These are phyloP conservation scores for Dendrolimus pini DNA, from an alignment of 2,888 invertebrate species.

Conservation along the genomic window DNA sequence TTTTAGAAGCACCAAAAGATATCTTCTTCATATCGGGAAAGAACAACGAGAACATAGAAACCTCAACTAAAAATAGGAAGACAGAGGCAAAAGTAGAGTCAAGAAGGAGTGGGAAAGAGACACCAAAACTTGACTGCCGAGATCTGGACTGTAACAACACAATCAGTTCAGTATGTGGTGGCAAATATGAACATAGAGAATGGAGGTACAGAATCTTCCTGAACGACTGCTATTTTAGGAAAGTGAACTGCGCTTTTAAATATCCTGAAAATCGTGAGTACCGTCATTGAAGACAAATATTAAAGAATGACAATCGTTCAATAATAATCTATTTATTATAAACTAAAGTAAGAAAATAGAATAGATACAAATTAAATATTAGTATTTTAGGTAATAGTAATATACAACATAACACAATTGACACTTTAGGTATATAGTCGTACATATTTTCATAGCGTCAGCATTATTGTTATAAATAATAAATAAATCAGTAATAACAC, in stretches of 20 bases:
- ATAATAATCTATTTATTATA: too few relatives aligned
- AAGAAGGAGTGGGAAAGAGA: conserved; percentile 2
- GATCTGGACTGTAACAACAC: conserved; percentile 43
- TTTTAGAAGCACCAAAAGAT: conserved; percentile 35
- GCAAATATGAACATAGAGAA: conserved; percentile 30
- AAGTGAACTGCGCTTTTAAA: conserved; percentile 56
- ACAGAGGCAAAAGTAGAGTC: conserved; percentile 9
- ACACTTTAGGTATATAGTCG: too few relatives aligned
- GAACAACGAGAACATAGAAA: conserved; percentile 33
- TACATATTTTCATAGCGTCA: too few relatives aligned
- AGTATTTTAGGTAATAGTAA: too few relatives aligned
- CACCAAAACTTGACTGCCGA: conserved; percentile 30
- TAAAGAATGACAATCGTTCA: too few relatives aligned
- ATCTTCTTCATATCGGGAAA: conserved; percentile 44
- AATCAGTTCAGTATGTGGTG: conserved; percentile 40
- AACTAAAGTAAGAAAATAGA: too few relatives aligned
- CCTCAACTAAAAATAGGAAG: conserved; percentile 6
- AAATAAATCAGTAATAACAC: too few relatives aligned
- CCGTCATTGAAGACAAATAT: background rate
- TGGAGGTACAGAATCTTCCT: conserved; percentile 45
- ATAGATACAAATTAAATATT: too few relatives aligned
- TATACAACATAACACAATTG: too few relatives aligned
- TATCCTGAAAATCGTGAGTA: conserved; percentile 48
- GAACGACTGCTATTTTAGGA: conserved; percentile 56
- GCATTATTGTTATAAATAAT: too few relatives aligned